A percentile compares a stretch with the other conserved stretches of the same genome.
These are phyloP conservation scores for Galeruca laticollis DNA, from an alignment of 2,888 invertebrate genomes.

Conservation along the genomic window DNA sequence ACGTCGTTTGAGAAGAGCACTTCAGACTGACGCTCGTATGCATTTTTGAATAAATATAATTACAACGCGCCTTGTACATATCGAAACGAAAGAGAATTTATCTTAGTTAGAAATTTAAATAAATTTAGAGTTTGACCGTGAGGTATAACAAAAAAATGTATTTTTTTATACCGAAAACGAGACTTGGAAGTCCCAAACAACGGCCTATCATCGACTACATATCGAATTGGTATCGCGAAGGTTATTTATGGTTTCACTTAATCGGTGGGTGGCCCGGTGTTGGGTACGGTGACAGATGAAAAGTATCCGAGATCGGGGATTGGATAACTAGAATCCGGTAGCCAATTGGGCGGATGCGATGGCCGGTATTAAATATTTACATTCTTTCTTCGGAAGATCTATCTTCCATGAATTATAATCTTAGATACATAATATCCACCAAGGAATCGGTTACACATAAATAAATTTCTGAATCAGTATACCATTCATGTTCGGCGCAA, in stretches of 20 bases:
- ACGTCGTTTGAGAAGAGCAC: constrained; percentile 45
- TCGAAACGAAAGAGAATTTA: not conserved
- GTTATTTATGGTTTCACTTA: constrained; percentile 65
- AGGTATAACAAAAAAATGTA: not conserved
- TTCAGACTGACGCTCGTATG: constrained; percentile 45
- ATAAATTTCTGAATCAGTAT: too few species aligned
- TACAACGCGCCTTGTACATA: constrained; percentile 49
- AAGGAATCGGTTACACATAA: too few species aligned
- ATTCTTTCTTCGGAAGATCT: constrained; percentile 51
- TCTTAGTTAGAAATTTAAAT: not conserved
- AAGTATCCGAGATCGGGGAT: constrained; percentile 67
- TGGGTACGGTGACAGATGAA: constrained; percentile 66
- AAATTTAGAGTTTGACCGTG: not conserved
- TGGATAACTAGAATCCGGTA: constrained; percentile 68
- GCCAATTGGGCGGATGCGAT: constrained; percentile 66
- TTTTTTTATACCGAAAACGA: constrained; percentile 62
- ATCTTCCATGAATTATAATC: constrained; percentile 52
- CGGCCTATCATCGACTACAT: constrained; percentile 46
- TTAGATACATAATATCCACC: constrained; percentile 24
- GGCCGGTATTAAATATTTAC: constrained; percentile 56
- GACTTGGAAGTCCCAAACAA: constrained; percentile 51
- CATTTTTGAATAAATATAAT: constrained; percentile 54
- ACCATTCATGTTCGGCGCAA: too few species aligned
- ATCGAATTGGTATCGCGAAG: constrained; percentile 62
- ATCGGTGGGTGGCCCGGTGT: constrained; percentile 65